Evolutionary conservation across 2,113 vertebrate species (phyloP), one percentile per base, ranked within the genome.

Genomic region (Ptyas mucosa): DNA sequence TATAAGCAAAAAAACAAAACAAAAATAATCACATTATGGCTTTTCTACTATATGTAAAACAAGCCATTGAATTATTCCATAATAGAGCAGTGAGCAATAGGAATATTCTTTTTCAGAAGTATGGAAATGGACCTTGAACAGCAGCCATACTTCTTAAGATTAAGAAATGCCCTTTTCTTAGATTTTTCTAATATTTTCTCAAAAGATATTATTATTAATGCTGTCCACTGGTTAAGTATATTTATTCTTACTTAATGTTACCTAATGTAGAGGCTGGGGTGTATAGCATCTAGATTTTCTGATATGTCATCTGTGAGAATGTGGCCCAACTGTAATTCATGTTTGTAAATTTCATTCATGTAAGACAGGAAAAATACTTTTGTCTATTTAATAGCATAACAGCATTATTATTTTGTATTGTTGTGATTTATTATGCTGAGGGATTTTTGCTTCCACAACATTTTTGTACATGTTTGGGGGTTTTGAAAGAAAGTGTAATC

Each of bases 401-500:
- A 91, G 51, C 90, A 93, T 43, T 57, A 39, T n/a, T 53, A 85
- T 91, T 90, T 93, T 93, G 53, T 61, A 61, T 54, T n/a, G 92
- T 90, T 87, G 75, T 93, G 75, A 86, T 86, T 85, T 89, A 89
- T 92, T 89, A 69, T 85, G 89, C 88, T 51, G 75, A 21, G 75
- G 64, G 85, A 52, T 91, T 88, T 88, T 89, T 89, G 64, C 51
- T 57, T 93, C 43, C 61, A 46, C 87, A 29, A 85, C 61, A 89
- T 91, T 93, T 93, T 93, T 89, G 87, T 93, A 91, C 18, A 88
- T 89, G 90, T 53, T 64, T 89, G 55, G 89, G 85, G 75, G 53
- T 93, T 93, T 89, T 58, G 64, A 54, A 93, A 43, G 53, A 89
- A 93, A 93, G 14, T 85, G 51, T 61, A 87, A 87, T 87, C 58